A percentile compares a stretch with the other conserved stretches of the same genome.
phyloP scores from a whole-genome alignment of 2,888 invertebrate species.

The Limnephilus marmoratus region DNA sequence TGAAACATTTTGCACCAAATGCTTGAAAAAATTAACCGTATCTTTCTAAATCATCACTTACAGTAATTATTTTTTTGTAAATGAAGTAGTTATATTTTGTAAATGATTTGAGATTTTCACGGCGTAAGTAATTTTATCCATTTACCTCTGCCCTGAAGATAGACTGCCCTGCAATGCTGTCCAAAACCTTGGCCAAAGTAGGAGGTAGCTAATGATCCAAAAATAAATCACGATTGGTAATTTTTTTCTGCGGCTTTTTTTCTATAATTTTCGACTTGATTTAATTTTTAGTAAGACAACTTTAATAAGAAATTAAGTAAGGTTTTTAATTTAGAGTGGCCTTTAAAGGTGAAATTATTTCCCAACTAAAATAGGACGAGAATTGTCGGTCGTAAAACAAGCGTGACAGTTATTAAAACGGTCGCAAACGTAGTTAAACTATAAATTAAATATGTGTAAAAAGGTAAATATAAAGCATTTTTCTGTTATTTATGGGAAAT shows the following conservation, averaged over 20 bases:
- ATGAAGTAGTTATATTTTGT: no score
- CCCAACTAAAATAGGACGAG: neutral
- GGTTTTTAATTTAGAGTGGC: neutral
- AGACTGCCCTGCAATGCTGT: no score
- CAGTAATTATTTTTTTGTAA: no score
- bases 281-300: neutral
- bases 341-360: neutral
- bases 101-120: no score
- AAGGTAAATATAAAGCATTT: neutral
- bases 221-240: no score
- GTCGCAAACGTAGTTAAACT: conserved; percentile 5
- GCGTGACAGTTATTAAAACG: neutral
- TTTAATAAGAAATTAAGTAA: neutral
- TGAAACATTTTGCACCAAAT: neutral
- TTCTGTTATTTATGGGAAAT: conserved; percentile 22
- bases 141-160: no score
- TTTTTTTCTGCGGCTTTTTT: neutral
- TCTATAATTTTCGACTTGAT: neutral
- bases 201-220: no score
- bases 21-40: neutral
- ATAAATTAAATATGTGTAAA: conserved; percentile 32
- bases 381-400: neutral
- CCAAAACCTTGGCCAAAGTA: no score
- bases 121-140: no score
- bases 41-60: no score